These are phyloP conservation scores for Drosophila takahashii DNA, from an alignment of 1,140 invertebrate species.

Conservation along the genomic window DNA sequence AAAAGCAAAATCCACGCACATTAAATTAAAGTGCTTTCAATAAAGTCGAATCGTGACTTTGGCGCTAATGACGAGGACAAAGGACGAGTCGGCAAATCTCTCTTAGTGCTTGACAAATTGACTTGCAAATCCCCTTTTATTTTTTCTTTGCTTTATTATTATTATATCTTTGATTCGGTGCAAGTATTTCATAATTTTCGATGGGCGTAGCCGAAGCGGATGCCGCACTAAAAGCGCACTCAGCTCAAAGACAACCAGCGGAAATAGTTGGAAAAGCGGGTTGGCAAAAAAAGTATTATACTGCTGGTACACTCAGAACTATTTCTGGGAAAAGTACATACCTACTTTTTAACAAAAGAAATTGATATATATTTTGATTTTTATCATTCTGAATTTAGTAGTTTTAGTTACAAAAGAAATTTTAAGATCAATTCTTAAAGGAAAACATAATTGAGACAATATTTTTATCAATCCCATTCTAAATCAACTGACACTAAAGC, in stretches of 20 bases:
- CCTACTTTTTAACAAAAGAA: no score
- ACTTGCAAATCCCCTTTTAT: slow-evolving; percentile 68
- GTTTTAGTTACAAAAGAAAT: no score
- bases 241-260: slow-evolving; percentile 77
- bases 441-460: no score
- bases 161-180: slow-evolving; percentile 39
- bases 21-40: slow-evolving; percentile 83
- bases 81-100: slow-evolving; percentile 47
- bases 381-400: no score
- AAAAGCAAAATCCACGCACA: slow-evolving; percentile 74
- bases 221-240: slow-evolving; percentile 78
- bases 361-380: no score
- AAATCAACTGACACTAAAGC: no score
- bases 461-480: no score
- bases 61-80: slow-evolving; percentile 68
- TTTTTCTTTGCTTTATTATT: slow-evolving; percentile 38
- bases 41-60: slow-evolving; percentile 82
- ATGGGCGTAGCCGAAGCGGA: slow-evolving; percentile 54
- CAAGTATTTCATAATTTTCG: slow-evolving; percentile 66
- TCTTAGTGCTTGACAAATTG: slow-evolving; percentile 68
- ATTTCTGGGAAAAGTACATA: no score
- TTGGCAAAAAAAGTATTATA: slow-evolving; percentile 12
- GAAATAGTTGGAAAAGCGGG: slow-evolving; percentile 60
- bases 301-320: slow-evolving; percentile 9
- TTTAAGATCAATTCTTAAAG: no score